These are phyloP conservation scores for Sialis lutaria DNA, from an alignment of 2,888 invertebrate genomes.

Conservation along the genomic window DNA sequence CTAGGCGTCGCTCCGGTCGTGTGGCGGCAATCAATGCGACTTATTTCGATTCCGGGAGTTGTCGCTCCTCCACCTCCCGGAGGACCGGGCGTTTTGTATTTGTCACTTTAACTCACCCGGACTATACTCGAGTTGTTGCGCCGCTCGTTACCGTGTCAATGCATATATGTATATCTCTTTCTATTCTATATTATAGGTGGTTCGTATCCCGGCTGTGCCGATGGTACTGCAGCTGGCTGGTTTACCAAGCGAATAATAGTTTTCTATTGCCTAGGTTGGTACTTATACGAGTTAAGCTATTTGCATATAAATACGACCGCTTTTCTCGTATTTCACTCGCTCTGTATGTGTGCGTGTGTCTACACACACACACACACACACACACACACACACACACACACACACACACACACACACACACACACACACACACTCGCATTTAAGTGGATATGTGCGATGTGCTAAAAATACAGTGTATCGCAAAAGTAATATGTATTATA, in stretches of 20 bases:
- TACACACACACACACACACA: too few relatives aligned
- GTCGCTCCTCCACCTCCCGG: not conserved
- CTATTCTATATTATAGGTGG: too few relatives aligned
- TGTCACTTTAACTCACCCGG: slow-evolving; percentile 7
- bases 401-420: too few relatives aligned
- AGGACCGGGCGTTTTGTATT: slow-evolving; percentile 8
- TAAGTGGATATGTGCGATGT: too few relatives aligned
- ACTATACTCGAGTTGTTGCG: not conserved
- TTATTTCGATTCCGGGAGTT: slow-evolving; percentile 5
- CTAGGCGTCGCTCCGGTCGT: slow-evolving; percentile 22
- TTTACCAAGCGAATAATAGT: slow-evolving; percentile 12
- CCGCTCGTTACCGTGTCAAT: not conserved
- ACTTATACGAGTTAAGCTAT: slow-evolving; percentile 11
- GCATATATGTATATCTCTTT: too few relatives aligned
- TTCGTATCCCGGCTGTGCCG: not conserved
- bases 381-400: too few relatives aligned
- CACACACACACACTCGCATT: too few relatives aligned
- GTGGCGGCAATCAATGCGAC: slow-evolving; percentile 25
- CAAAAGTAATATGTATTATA: too few relatives aligned
- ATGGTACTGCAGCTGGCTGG: slow-evolving; percentile 5
- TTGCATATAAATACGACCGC: slow-evolving; percentile 11
- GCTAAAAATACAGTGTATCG: too few relatives aligned
- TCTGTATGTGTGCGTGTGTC: not conserved
- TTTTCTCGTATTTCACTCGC: slow-evolving; percentile 1
- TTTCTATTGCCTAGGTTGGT: slow-evolving; percentile 11